Evolutionary conservation across 1,140 invertebrate genomes (phyloP).

Genomic region (Camponotus pennsylvanicus): DNA sequence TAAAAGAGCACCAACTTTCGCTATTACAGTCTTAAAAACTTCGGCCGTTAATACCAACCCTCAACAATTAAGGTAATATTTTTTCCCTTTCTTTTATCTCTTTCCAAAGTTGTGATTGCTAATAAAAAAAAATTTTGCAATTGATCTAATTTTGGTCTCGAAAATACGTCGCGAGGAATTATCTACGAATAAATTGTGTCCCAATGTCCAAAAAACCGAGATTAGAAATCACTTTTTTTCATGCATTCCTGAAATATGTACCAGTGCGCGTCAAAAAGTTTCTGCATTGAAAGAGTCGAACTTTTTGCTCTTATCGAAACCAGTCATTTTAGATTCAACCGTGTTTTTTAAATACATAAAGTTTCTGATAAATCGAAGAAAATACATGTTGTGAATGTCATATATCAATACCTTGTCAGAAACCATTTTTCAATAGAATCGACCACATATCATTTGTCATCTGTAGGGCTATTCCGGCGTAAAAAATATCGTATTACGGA

Average conservation of each 20-base stretch:
- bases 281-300: neutral
- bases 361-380: conserved; percentile 44
- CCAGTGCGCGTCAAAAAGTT: neutral
- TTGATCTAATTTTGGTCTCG: neutral
- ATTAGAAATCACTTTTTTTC: neutral
- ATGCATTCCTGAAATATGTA: neutral
- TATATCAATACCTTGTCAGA: conserved; percentile 3
- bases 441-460: conserved; percentile 14
- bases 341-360: conserved; percentile 19
- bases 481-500: neutral
- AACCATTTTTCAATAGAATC: neutral
- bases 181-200: neutral
- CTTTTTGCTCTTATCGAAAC: conserved; percentile 10
- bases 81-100: too few species aligned
- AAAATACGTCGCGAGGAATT: conserved; percentile 15
- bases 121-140: neutral
- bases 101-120: conserved; percentile 1
- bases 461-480: neutral
- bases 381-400: neutral
- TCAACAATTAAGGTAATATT: conserved; percentile 42
- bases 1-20: conserved; percentile 19
- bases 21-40: conserved; percentile 42
- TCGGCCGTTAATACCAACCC: conserved; percentile 27
- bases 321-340: neutral
- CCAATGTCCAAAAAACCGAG: neutral